phyloP scores from a whole-genome alignment of 1,140 invertebrate species.

The Ptiloglossa arizonensis region DNA sequence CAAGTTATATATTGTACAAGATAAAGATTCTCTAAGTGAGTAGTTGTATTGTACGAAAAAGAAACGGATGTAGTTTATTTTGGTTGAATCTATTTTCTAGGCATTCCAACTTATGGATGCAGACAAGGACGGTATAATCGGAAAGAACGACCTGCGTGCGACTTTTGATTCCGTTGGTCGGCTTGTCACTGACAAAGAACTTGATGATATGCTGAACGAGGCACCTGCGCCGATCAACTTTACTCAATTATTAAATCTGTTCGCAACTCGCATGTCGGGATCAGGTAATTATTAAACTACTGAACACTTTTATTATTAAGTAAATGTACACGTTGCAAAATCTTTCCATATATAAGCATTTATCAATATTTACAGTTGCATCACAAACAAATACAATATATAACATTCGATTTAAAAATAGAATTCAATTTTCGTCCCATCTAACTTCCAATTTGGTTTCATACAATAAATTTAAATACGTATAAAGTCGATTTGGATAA shows the following conservation, averaged over 20 bases:
- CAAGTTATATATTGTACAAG: no score
- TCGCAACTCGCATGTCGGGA: slow-evolving; percentile 93
- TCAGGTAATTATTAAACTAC: slow-evolving; percentile 44
- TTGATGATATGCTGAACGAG: slow-evolving; percentile 95
- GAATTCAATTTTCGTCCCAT: background rate
- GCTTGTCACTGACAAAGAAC: slow-evolving; percentile 93
- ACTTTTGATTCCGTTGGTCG: slow-evolving; percentile 97
- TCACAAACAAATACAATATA: background rate
- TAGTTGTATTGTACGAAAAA: no score
- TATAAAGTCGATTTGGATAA: background rate
- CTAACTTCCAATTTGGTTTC: background rate
- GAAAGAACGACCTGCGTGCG: slow-evolving; percentile 96
- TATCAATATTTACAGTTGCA: no score
- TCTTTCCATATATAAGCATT: background rate
- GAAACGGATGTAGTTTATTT: slow-evolving; percentile 14
- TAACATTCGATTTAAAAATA: background rate
- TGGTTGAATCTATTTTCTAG: slow-evolving; percentile 78
- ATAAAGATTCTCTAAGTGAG: no score
- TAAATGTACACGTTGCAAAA: background rate
- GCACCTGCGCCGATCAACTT: slow-evolving; percentile 97
- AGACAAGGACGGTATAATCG: slow-evolving; percentile 98
- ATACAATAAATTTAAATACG: slow-evolving; percentile 7
- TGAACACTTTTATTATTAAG: background rate
- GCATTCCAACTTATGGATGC: slow-evolving; percentile 99
- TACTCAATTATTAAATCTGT: slow-evolving; percentile 95